A percentile compares a stretch with the other conserved stretches of the same genome.
These are phyloP conservation scores for Mimas tiliae DNA, from an alignment of 2,888 invertebrate genomes.

Conservation along the genomic window DNA sequence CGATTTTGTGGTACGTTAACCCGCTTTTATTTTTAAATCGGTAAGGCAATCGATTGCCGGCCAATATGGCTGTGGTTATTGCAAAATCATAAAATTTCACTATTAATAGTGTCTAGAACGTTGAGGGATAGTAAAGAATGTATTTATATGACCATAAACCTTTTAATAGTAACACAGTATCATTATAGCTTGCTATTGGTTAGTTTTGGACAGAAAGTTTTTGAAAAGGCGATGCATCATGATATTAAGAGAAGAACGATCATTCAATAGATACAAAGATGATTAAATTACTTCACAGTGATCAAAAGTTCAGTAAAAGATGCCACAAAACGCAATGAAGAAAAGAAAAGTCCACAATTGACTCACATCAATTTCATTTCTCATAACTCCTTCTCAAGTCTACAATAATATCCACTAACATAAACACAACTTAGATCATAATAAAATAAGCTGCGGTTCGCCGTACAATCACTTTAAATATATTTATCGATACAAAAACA, in stretches of 20 bases:
- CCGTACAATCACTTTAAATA: neutral
- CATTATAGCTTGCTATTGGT: neutral
- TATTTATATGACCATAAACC: neutral
- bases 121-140: neutral
- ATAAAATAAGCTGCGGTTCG: neutral
- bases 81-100: conserved; percentile 20
- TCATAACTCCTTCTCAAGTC: too few relatives aligned
- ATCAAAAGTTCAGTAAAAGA: too few relatives aligned
- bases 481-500: conserved; percentile 1
- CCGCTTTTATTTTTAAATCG: conserved; percentile 27
- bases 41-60: conserved; percentile 21
- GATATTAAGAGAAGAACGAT: neutral
- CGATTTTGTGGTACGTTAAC: conserved; percentile 22
- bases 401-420: neutral
- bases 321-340: too few relatives aligned
- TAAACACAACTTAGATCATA: neutral
- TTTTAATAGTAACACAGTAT: conserved; percentile 1
- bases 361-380: too few relatives aligned
- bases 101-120: conserved; percentile 11
- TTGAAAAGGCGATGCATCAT: neutral
- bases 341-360: too few relatives aligned
- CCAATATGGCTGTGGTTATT: conserved; percentile 14
- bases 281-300: too few relatives aligned
- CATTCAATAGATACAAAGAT: neutral
- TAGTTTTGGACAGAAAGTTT: neutral